Conservation (phyloP, 1,140 invertebrate species). For the Mamestra configurata region DNA sequence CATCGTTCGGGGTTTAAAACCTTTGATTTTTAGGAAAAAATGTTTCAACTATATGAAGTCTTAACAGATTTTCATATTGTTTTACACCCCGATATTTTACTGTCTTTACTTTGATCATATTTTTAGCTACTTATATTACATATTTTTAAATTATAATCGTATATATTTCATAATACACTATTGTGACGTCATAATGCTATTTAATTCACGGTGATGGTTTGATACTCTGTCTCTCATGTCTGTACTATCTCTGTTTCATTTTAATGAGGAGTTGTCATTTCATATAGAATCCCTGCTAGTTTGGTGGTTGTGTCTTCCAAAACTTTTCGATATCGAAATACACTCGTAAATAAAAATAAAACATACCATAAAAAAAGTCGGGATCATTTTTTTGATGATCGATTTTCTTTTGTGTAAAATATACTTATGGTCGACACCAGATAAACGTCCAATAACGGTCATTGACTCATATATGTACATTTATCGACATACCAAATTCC, state of each 20-base stretch:
- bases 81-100: slow-evolving; percentile 36
- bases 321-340: background rate
- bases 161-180: slow-evolving; percentile 56
- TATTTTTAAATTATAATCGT: slow-evolving; percentile 35
- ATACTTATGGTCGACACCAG: too few species aligned
- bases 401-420: background rate
- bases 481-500: too few species aligned
- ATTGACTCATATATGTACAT: too few species aligned
- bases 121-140: slow-evolving; percentile 14
- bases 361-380: background rate
- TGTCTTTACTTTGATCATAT: slow-evolving; percentile 5
- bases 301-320: slow-evolving; percentile 1
- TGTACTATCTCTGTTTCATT: slow-evolving; percentile 55
- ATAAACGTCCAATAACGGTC: too few species aligned
- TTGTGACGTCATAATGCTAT: slow-evolving; percentile 66
- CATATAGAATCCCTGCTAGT: slow-evolving; percentile 37
- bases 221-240: slow-evolving; percentile 76
- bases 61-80: slow-evolving; percentile 13
- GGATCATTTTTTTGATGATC: background rate
- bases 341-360: background rate
- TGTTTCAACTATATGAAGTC: background rate
- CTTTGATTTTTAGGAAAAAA: background rate
- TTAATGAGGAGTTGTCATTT: slow-evolving; percentile 39
- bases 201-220: slow-evolving; percentile 85
- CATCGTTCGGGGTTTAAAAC: slow-evolving; percentile 44